Evolutionary conservation across 2,113 vertebrate genomes (phyloP).

Genomic region (Platichthys flesus): DNA sequence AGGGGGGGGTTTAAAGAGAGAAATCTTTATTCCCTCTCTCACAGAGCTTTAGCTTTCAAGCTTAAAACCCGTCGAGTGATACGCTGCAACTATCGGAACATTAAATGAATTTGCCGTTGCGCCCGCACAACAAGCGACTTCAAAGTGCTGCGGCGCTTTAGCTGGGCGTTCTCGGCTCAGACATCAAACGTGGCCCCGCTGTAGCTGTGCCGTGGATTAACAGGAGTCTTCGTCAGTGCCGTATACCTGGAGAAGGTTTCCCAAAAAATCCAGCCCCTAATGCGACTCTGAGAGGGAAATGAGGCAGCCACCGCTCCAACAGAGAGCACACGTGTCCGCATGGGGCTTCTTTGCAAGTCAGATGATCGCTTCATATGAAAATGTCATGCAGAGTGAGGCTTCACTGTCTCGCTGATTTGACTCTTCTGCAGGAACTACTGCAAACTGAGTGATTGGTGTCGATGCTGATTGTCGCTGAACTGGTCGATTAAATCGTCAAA

Average conservation of each 20-base stretch:
- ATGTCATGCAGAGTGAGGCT: not conserved
- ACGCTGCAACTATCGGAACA: slow-evolving; percentile 51
- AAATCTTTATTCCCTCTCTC: slow-evolving; percentile 40
- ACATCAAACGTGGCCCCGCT: slow-evolving; percentile 61
- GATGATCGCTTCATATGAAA: not conserved
- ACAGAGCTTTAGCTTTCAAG: slow-evolving; percentile 49
- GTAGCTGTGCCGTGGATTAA: slow-evolving; percentile 55
- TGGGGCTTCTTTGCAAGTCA: slow-evolving; percentile 4
- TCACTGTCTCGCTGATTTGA: not conserved
- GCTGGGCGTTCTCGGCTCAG: slow-evolving; percentile 53
- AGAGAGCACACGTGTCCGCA: not conserved
- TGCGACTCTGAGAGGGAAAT: slow-evolving; percentile 19
- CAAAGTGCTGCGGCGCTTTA: slow-evolving; percentile 59
- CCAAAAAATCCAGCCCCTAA: slow-evolving; percentile 39
- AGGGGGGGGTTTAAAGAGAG: slow-evolving; percentile 19
- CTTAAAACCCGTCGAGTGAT: slow-evolving; percentile 52
- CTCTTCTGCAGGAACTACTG: not conserved
- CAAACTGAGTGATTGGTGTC: not conserved
- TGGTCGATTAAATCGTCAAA: slow-evolving; percentile 5
- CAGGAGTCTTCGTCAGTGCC: slow-evolving; percentile 44
- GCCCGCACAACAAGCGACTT: slow-evolving; percentile 58
- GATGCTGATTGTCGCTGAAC: not conserved
- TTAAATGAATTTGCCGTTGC: slow-evolving; percentile 44
- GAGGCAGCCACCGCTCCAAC: slow-evolving; percentile 30
- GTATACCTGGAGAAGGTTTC: slow-evolving; percentile 53